Conservation (phyloP, 2,113 vertebrate genomes). For the Pleuronectes platessa region DNA sequence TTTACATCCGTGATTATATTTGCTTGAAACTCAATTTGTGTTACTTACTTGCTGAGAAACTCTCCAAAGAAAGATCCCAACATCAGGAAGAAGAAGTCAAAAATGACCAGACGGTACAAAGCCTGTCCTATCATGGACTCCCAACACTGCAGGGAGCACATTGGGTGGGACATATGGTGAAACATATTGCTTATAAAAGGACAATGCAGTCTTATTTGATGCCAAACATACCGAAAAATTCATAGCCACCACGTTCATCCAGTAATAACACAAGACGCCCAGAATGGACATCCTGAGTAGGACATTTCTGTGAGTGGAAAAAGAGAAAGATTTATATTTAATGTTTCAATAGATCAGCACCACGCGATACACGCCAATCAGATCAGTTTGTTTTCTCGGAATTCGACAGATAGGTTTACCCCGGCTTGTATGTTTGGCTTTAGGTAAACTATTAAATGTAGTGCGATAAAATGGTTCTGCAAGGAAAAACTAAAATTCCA, state of each 20-base stretch:
- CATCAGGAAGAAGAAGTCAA: slow-evolving; percentile 93
- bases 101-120: slow-evolving; percentile 90
- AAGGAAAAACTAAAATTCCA: too few relatives aligned
- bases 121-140: slow-evolving; percentile 92
- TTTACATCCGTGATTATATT: not conserved
- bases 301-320: slow-evolving; percentile 83
- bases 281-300: slow-evolving; percentile 90
- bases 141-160: slow-evolving; percentile 88
- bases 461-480: too few relatives aligned
- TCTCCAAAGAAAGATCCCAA: slow-evolving; percentile 93
- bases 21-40: not conserved
- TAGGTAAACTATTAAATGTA: too few relatives aligned
- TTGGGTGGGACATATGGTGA: not conserved
- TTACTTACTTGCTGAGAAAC: slow-evolving; percentile 90
- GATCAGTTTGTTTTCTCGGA: too few relatives aligned
- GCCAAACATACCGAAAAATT: slow-evolving; percentile 57
- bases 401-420: too few relatives aligned
- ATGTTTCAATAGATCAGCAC: not conserved
- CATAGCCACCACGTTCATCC: slow-evolving; percentile 84
- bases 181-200: not conserved
- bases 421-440: too few relatives aligned
- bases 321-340: not conserved
- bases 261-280: slow-evolving; percentile 94
- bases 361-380: too few relatives aligned
- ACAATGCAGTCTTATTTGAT: not conserved